A percentile compares a stretch with the other conserved stretches of the same genome.
phyloP scores from a whole-genome alignment of 2,797 vertebrate genomes.

The Phataginus tricuspis region DNA sequence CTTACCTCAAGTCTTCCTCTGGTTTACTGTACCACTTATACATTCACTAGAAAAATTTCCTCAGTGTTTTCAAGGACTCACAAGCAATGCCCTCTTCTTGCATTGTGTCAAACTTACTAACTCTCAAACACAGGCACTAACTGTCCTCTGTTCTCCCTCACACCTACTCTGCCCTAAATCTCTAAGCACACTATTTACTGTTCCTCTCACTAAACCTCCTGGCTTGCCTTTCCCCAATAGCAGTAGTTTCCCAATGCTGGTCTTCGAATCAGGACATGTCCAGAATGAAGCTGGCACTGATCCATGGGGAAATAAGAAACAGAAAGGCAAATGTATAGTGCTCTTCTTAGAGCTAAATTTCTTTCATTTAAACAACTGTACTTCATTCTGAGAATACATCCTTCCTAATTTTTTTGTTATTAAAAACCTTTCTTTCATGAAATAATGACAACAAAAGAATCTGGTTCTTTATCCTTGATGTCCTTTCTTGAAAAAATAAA shows the following conservation, averaged over 20 bases:
- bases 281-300: background rate
- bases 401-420: background rate
- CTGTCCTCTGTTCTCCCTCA: background rate
- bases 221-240: background rate
- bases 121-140: background rate
- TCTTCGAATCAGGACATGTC: background rate
- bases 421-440: background rate
- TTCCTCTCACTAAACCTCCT: background rate
- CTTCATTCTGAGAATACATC: background rate
- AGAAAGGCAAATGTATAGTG: background rate
- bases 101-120: background rate
- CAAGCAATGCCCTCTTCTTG: background rate
- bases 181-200: background rate
- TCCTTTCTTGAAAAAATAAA: background rate
- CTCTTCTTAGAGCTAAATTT: background rate
- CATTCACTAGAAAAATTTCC: background rate
- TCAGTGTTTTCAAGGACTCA: conserved; percentile 3
- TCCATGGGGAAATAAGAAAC: background rate
- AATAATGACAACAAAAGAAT: conserved; percentile 7
- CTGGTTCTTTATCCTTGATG: background rate
- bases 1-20: conserved; percentile 41
- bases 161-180: background rate
- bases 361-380: background rate
- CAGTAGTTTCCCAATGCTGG: background rate
- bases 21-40: background rate